Base-by-base conservation (phyloP, 2,888 invertebrate genomes). In the Dione juno region DNA sequence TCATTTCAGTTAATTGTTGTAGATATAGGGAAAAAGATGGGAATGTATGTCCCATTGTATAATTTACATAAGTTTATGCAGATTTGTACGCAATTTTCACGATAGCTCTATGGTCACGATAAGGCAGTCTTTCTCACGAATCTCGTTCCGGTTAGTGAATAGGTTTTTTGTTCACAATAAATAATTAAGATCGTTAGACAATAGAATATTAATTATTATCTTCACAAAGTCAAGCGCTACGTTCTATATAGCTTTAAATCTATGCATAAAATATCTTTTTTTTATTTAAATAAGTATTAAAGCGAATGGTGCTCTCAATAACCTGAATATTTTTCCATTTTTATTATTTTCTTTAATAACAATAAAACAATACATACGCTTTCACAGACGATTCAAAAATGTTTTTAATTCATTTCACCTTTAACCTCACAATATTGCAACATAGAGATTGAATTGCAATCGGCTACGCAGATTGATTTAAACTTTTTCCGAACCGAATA, bases 11-110 rank as follows among this genome's bases (percentile, higher is more conserved):
- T 45, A 69, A 69, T 64, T 63, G 64, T 66, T 66, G 54, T 54
- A 66, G 58, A 64, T 35, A 16, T 37, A 76, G 64, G 71, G 13
- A 73, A 78, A 81, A 81, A 75, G 72, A 77, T 76, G 77, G 73
- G 75, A 81, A 78, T 77, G 75, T 77, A 72, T 69, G 77, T 67
- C 76, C 72, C 21, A 68, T 70, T 77, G 76, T 78, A 74, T 74
- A 77, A 80, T 80, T 81, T 81, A 78, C 80, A 82, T 82, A 82
- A 81, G 82, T 80, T 78, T 73, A 82, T 80, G 81, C 74, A 80
- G 82, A 83, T 82, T 72, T 80, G 79, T 78, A 78, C 79, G 79
- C 80, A 76, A 84, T 85, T 85, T 85, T 83, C 81, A 84, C 81
- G 82, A 82, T 80, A 77, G 77, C 75, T n/a, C n/a, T 76, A 78